These are phyloP conservation scores for Pteropus rufus DNA, from an alignment of 2,797 vertebrate genomes.

Conservation along the genomic window DNA sequence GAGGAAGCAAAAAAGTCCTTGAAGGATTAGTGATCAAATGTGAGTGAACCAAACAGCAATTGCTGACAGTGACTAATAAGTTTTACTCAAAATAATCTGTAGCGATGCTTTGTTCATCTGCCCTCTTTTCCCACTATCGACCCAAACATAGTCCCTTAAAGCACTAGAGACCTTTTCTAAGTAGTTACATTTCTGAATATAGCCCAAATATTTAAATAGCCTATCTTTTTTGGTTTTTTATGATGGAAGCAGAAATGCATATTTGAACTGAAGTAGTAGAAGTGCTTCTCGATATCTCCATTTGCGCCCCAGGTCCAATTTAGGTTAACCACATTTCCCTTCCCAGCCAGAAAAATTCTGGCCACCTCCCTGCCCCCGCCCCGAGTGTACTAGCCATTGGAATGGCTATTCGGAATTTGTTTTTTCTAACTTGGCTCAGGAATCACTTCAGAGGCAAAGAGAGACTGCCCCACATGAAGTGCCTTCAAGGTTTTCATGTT, in stretches of 20 bases:
- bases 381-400: neutral
- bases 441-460: neutral
- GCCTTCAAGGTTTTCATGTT: conserved; percentile 25
- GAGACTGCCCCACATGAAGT: neutral
- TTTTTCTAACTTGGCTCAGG: conserved; percentile 31
- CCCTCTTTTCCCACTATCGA: neutral
- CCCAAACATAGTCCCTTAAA: neutral
- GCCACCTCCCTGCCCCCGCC: no score
- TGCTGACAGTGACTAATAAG: neutral
- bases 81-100: neutral
- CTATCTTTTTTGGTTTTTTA: neutral
- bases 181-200: conserved; percentile 50
- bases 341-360: conserved; percentile 44
- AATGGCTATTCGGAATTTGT: conserved; percentile 50
- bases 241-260: conserved; percentile 31
- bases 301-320: conserved; percentile 50
- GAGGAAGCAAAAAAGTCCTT: neutral
- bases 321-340: conserved; percentile 47
- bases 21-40: neutral
- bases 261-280: conserved; percentile 8
- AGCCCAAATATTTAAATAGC: neutral
- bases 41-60: neutral
- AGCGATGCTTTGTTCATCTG: neutral
- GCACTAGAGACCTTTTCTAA: neutral
- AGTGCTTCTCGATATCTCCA: neutral